Evolutionary conservation across 2,113 vertebrate genomes (phyloP), one percentile per base, ranked within the genome.

Genomic region (Oreotrochilus melanogaster): DNA sequence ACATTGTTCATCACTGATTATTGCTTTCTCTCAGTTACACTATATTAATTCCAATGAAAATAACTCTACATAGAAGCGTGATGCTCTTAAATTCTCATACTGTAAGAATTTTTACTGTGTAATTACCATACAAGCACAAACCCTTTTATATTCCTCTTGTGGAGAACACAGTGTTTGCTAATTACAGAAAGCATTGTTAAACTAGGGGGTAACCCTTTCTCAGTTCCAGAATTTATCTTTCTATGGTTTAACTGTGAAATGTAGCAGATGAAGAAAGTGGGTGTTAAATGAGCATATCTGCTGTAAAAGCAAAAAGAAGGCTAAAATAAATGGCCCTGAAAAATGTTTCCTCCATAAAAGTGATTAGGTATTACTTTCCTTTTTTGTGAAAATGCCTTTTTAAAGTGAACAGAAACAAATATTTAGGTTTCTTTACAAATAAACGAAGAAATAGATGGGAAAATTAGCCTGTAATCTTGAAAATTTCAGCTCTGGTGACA

Each of bases 301-400:
- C 86, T 42, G 57, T 51, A 83, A 88, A 28, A 83, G 76, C 33
- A 88, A 91, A 86, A 18, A 31, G 23, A 94, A 88, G 37, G 67
- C 33, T 86, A 92, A 95, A 94, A 86, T 67, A 93, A 93, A 92
- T 91, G 86, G 76, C 53, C 79, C 51, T 84, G 88, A 86, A 93
- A 90, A 95, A 76, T 25, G 28, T 58, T 93, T 89, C 81, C 50
- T 73, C 79, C 88, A 47, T 71, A 74, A 88, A 92, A 93, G 25
- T 62, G 37, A 60, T 86, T 37, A 86, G 64, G 80, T 33, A 73
- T 73, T 70, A 74, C 42, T 19, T 80, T 88, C 54, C 66, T 91
- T 83, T 65, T 33, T 18, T 18, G 35, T 30, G 51, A 65, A 92
- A 88, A 69, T n/a, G 60, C 27, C 7, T 42, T 87, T 78, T 50